Percentiles rank a stretch among this genome's conserved stretches.
Evolutionary conservation across 2,888 invertebrate species (phyloP).

Genomic region (Archips crataeganus): DNA sequence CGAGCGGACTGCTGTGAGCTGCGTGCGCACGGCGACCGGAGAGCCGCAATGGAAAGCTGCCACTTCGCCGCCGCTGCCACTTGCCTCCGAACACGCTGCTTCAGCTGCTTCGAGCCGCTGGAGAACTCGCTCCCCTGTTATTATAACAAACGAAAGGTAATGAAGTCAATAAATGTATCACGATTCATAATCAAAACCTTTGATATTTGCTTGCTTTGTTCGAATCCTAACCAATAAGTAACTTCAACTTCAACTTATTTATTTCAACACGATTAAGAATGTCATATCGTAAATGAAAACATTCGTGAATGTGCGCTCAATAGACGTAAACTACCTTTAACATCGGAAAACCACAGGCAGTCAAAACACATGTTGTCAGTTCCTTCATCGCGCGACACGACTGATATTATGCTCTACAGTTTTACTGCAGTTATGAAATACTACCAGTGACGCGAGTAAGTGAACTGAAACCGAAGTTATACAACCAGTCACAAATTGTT

Average conservation of each 20-base stretch:
- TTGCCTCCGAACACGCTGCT: conserved; percentile 85
- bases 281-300: neutral
- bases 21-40: conserved; percentile 90
- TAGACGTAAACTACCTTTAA: conserved; percentile 15
- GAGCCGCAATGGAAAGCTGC: conserved; percentile 91
- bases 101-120: conserved; percentile 87
- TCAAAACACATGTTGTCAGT: conserved; percentile 65
- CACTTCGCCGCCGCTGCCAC: conserved; percentile 87
- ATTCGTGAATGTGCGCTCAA: neutral
- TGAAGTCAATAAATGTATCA: neutral
- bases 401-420: conserved; percentile 25
- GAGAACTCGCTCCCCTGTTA: conserved; percentile 89
- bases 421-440: conserved; percentile 44
- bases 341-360: conserved; percentile 58
- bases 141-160: conserved; percentile 20
- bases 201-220: neutral
- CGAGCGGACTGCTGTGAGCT: conserved; percentile 94
- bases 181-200: neutral
- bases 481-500: conserved; percentile 50
- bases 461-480: conserved; percentile 54
- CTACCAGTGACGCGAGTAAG: conserved; percentile 46
- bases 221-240: too few relatives aligned
- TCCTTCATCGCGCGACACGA: conserved; percentile 39
- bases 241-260: too few relatives aligned
- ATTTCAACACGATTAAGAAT: too few relatives aligned